Evolutionary conservation across 1,140 invertebrate genomes (phyloP), one percentile per base, ranked within the genome.

Genomic region (Trigoniulus corallinus): DNA sequence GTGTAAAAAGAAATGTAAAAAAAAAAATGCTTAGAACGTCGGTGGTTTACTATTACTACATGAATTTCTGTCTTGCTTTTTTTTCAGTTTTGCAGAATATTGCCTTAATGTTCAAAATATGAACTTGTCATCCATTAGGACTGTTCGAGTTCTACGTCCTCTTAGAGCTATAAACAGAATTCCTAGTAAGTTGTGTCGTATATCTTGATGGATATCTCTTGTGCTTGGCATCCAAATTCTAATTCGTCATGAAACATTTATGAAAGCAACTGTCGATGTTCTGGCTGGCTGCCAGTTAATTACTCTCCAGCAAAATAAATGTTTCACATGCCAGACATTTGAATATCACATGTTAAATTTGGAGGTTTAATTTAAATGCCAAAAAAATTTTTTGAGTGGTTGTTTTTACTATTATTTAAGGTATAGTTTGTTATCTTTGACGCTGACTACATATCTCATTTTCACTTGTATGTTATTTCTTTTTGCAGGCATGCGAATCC

Each of bases 131-230:
- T 91, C 95, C 34, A 97, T 98, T 63, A 74, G 95, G 62, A 98
- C 95, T 45, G 94, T 99, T 59, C 77, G 95, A 63, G 95, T 99
- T 37, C 73, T 98, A 27, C 72, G 95, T 62, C 95, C 95, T 24
- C 72, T 98, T 50, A 71, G 95, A 56, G 95, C 95, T 47, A 98
- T 99, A 69, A 99, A 99, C 74, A 80, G 95, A 66, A 98, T 99
- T 79, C 95, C 95, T 65, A 98, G 94, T 95, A 76, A 93, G 91
- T 83, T 22, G 60, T 56, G 57, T 21, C 15, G 29, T 34, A 7
- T 34, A 7, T 7, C 29, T 7, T 7, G 29, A 34, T 34, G 29
- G 7, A 48, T 18, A 54, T 18, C 12, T 4, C 37, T 12, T 34
- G 47, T 12, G 21, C 7, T 43, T 22, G 20, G 10, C 7, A 10